A percentile compares a stretch with the other conserved stretches of the same genome.
phyloP scores from a whole-genome alignment of 2,888 invertebrate species.

The Yponomeuta sedellus region DNA sequence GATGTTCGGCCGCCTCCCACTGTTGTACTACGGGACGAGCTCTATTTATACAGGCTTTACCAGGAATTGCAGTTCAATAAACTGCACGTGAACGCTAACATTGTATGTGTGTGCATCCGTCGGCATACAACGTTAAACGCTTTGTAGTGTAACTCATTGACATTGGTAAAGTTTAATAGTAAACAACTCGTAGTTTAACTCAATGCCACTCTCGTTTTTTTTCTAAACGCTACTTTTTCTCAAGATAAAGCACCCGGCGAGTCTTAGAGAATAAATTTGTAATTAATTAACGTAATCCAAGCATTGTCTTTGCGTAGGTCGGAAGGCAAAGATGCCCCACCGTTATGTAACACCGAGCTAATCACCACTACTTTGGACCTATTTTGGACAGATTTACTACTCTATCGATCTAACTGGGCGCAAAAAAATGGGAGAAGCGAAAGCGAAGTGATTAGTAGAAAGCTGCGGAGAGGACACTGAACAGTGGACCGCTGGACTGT shows the following conservation, averaged over 20 bases:
- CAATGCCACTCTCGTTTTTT: neutral
- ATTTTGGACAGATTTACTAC: conserved; percentile 7
- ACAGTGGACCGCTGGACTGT: conserved; percentile 20
- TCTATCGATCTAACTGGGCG: conserved; percentile 5
- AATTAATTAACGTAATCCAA: conserved; percentile 12
- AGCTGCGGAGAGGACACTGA: conserved; percentile 25
- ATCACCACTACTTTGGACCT: conserved; percentile 20
- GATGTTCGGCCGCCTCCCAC: no score
- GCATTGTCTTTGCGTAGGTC: neutral
- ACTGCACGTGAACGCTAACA: neutral
- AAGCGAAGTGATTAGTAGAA: neutral
- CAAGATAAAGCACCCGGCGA: no score
- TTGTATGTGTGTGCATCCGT: conserved; percentile 3
- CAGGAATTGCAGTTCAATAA: conserved; percentile 4
- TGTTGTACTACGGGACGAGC: no score
- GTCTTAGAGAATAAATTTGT: no score
- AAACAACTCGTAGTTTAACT: neutral
- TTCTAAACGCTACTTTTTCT: no score
- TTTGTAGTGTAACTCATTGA: no score
- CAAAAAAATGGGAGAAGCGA: neutral
- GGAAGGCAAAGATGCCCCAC: conserved; percentile 4
- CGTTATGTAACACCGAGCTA: conserved; percentile 33
- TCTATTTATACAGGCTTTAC: neutral
- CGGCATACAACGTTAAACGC: neutral
- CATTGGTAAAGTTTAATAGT: no score